Conservation (phyloP, 2,888 invertebrate genomes). For the Acleris holmiana region DNA sequence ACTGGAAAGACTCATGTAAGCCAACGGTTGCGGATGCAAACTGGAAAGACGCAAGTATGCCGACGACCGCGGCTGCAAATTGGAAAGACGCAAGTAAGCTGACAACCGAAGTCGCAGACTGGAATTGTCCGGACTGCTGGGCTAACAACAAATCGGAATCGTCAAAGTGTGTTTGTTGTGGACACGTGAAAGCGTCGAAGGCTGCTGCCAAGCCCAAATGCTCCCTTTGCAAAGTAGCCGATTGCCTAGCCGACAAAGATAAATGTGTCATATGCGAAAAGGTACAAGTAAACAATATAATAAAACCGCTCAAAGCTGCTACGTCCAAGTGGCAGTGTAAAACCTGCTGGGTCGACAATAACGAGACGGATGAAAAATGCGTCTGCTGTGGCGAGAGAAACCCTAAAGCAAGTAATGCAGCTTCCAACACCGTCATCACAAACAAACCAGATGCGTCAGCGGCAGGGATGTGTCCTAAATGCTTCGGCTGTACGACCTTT, state of each 20-base stretch:
- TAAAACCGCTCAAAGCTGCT: slow-evolving; percentile 37
- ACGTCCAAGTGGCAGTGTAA: slow-evolving; percentile 59
- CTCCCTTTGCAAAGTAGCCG: slow-evolving; percentile 51
- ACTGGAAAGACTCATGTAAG: slow-evolving; percentile 39
- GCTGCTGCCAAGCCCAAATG: slow-evolving; percentile 46
- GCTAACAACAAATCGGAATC: slow-evolving; percentile 53
- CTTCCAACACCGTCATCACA: neutral
- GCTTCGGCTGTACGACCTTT: slow-evolving; percentile 14
- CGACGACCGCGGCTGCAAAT: slow-evolving; percentile 41
- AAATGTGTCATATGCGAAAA: slow-evolving; percentile 57
- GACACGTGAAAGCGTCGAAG: slow-evolving; percentile 46
- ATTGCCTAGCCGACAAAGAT: slow-evolving; percentile 45
- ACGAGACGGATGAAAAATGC: slow-evolving; percentile 51
- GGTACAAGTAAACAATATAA: slow-evolving; percentile 41
- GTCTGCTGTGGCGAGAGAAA: slow-evolving; percentile 55
- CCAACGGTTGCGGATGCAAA: slow-evolving; percentile 42
- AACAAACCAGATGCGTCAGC: neutral
- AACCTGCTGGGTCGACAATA: slow-evolving; percentile 60
- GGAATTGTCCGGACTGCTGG: slow-evolving; percentile 61
- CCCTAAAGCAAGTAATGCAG: slow-evolving; percentile 35
- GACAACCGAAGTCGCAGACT: slow-evolving; percentile 45
- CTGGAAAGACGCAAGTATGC: neutral
- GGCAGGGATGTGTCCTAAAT: slow-evolving; percentile 32
- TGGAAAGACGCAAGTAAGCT: no score
- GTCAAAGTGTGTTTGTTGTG: slow-evolving; percentile 63